A percentile compares a stretch with the other conserved stretches of the same genome.
phyloP scores from a whole-genome alignment of 1,140 invertebrate genomes.

The Cecropterus lyciades region DNA sequence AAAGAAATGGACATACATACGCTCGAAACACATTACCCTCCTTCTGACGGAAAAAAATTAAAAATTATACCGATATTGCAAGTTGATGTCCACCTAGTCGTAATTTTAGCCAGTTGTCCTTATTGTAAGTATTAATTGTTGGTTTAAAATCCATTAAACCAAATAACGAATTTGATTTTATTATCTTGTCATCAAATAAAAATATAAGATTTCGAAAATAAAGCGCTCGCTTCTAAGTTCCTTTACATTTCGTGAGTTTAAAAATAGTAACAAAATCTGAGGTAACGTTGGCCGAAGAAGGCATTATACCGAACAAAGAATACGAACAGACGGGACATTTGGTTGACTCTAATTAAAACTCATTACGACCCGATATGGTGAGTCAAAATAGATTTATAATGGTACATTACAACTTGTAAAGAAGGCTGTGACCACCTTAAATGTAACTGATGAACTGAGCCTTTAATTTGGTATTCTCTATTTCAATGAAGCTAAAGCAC shows the following conservation, averaged over 20 bases:
- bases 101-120: no score
- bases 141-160: no score
- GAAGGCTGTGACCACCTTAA: constrained; percentile 30
- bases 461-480: constrained; percentile 30
- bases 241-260: constrained; percentile 8
- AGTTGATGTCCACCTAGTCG: no score
- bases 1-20: no score
- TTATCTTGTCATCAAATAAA: no score
- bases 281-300: constrained; percentile 13
- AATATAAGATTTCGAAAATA: no score
- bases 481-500: constrained; percentile 33
- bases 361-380: constrained; percentile 49
- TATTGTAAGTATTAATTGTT: no score
- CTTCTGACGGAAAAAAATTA: no score
- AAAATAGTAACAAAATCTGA: constrained; percentile 4
- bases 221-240: not conserved
- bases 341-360: constrained; percentile 55
- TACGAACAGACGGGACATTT: constrained; percentile 40
- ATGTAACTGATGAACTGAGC: not conserved
- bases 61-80: no score
- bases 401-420: constrained; percentile 43
- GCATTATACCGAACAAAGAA: constrained; percentile 41
- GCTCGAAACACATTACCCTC: no score
- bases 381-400: constrained; percentile 50
- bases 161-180: no score